Percentiles rank a stretch among this genome's conserved stretches.
These are phyloP conservation scores for Whitmania pigra DNA, from an alignment of 1,140 invertebrate species.

Conservation along the genomic window DNA sequence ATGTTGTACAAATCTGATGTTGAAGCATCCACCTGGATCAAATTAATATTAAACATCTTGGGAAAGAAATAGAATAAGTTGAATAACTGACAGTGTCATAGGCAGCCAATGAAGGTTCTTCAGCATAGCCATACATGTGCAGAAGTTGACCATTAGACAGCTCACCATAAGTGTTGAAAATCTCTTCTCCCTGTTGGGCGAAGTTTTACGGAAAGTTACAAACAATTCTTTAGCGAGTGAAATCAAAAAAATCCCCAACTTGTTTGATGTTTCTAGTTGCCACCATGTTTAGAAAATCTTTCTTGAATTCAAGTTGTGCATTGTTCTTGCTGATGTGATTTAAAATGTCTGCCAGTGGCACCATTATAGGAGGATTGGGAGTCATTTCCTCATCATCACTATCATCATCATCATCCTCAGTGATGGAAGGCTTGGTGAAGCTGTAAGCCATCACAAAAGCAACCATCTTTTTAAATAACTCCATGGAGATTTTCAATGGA, in stretches of 20 bases:
- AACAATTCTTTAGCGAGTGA: neutral
- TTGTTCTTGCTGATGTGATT: slow-evolving; percentile 43
- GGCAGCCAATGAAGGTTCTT: slow-evolving; percentile 35
- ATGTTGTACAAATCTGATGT: neutral
- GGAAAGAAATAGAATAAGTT: neutral
- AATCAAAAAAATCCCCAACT: slow-evolving; percentile 27
- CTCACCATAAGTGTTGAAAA: slow-evolving; percentile 43
- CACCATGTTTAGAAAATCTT: slow-evolving; percentile 38
- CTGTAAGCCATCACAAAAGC: slow-evolving; percentile 46
- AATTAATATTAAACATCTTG: neutral
- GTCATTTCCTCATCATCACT: slow-evolving; percentile 25
- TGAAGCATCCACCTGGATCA: neutral
- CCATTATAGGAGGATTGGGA: slow-evolving; percentile 37
- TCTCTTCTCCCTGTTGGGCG: slow-evolving; percentile 28
- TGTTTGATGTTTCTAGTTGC: slow-evolving; percentile 35
- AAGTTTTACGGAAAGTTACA: neutral
- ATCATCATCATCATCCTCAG: slow-evolving; percentile 27
- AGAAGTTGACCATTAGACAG: slow-evolving; percentile 38
- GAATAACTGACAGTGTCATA: slow-evolving; percentile 36
- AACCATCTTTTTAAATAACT: slow-evolving; percentile 41
- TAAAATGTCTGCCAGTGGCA: slow-evolving; percentile 42
- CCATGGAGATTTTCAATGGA: slow-evolving; percentile 28
- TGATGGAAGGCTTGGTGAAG: slow-evolving; percentile 38
- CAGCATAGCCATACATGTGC: slow-evolving; percentile 44
- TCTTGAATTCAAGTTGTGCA: slow-evolving; percentile 38